Evolutionary conservation across 2,888 invertebrate genomes (phyloP).

Genomic region (Tipula lateralis): DNA sequence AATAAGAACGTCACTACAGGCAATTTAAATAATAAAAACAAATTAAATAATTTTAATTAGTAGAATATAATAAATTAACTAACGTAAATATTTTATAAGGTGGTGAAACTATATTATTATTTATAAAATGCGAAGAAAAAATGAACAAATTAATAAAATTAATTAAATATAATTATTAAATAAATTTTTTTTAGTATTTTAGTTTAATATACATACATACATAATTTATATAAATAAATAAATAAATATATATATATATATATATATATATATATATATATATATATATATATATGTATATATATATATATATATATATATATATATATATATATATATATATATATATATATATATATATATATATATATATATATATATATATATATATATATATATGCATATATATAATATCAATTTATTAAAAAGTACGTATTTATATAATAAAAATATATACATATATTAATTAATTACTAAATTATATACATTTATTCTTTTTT

Average conservation of each 20-base stretch:
- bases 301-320: neutral
- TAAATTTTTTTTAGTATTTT: neutral
- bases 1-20: slow-evolving; percentile 24
- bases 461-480: neutral
- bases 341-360: neutral
- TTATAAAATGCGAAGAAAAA: neutral
- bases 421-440: neutral
- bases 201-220: neutral
- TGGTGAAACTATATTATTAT: neutral
- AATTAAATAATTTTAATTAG: slow-evolving; percentile 15
- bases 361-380: too few relatives aligned
- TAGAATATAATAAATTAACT: neutral
- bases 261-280: neutral
- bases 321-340: slow-evolving; percentile 5
- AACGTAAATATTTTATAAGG: neutral
- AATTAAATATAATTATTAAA: slow-evolving; percentile 2
- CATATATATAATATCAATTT: neutral
- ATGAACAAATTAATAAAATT: neutral
- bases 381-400: neutral
- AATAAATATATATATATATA: neutral
- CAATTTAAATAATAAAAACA: slow-evolving; percentile 12
- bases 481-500: neutral
- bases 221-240: neutral
- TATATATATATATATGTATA: slow-evolving; percentile 3
- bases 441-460: neutral